Evolutionary conservation across 37 sponge, comb jelly and placozoan genomes (phyloP).

Genomic region (Diacarnus erythraeanus): DNA sequence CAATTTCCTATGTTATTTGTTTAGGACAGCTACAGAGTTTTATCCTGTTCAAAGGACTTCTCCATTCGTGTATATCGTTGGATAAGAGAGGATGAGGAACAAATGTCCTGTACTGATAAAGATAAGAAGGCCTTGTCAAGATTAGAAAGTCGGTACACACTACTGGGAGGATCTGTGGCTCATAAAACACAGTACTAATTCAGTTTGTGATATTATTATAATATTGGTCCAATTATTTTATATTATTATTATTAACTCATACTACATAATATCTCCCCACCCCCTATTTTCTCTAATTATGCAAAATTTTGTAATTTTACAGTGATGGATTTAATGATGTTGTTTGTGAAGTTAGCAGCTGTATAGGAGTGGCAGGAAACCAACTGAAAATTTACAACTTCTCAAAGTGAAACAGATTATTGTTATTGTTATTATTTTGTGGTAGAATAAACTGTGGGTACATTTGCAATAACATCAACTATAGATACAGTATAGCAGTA

Average conservation of each 20-base stretch:
- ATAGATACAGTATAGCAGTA: too few relatives aligned
- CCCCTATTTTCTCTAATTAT: not conserved
- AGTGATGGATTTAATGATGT: slow-evolving; percentile 74
- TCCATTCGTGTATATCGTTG: slow-evolving; percentile 85
- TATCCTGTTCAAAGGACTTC: slow-evolving; percentile 80
- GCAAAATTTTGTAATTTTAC: not conserved
- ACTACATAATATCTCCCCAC: too few relatives aligned
- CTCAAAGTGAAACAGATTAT: not conserved
- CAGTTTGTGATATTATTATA: too few relatives aligned
- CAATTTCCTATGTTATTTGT: too few relatives aligned
- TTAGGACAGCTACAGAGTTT: slow-evolving; percentile 67
- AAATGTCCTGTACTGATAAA: not conserved
- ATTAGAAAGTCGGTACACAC: slow-evolving; percentile 75
- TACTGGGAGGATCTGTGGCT: slow-evolving; percentile 86
- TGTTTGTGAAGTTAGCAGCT: slow-evolving; percentile 53
- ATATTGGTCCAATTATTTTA: not conserved
- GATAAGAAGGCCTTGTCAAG: not conserved
- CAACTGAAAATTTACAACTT: slow-evolving; percentile 70
- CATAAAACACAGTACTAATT: slow-evolving; percentile 63
- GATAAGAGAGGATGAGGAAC: slow-evolving; percentile 7
- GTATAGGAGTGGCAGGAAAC: slow-evolving; percentile 72
- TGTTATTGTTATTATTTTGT: not conserved
- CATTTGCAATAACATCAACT: too few relatives aligned
- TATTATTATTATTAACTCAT: too few relatives aligned
- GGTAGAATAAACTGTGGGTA: not conserved